Evolutionary conservation across 1,140 invertebrate species (phyloP), one percentile per base, ranked within the genome.

Genomic region (Leptestheria dahalacensis): DNA sequence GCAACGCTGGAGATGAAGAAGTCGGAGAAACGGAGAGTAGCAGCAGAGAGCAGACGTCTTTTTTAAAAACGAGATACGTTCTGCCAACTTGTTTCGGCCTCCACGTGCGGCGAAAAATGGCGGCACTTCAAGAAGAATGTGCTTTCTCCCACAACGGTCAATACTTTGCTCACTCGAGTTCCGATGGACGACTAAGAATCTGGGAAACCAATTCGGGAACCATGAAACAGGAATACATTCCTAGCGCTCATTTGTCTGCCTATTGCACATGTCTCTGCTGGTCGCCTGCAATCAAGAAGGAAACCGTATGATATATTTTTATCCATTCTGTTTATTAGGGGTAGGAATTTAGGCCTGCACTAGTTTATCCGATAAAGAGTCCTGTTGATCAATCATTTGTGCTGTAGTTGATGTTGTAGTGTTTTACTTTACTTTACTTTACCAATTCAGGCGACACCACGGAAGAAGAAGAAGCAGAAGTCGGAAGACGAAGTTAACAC

Each of bases 381-480:
- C 6, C 24, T 29, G 6, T 26, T 24, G 18, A 24, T 24, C n/a
- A 6, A 2, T 29, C 2, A 15, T 54, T 9, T 6, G 11, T 12
- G 11, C 25, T 1, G 10, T 25, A 25, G 20, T 54, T 25, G n/a
- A 23, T 54, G 52, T 18, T n/a, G n/a, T 54, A 3, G n/a, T 47
- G 41, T 47, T 47, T 47, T 47, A 11, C n/a, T 47, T 11, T 47
- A 11, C n/a, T 47, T 56, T 3, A 56, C 3, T 56, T 12, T 41
- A 11, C 15, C 28, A 50, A 23, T 47, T 51, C 50, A 59, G 58
- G 48, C 6, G 10, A 18, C 21, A 1, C 18, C 52, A 33, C 46
- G 47, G 23, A 64, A 73, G 46, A 77, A 74, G 60, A 71, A 72
- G 54, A 75, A 70, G 63, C 72, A 63, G 60, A 74, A 73, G 61